Percentiles rank a stretch among this genome's conserved stretches.
Conservation (phyloP, 2,888 invertebrate genomes). For the Lepidochrysops patricia region DNA sequence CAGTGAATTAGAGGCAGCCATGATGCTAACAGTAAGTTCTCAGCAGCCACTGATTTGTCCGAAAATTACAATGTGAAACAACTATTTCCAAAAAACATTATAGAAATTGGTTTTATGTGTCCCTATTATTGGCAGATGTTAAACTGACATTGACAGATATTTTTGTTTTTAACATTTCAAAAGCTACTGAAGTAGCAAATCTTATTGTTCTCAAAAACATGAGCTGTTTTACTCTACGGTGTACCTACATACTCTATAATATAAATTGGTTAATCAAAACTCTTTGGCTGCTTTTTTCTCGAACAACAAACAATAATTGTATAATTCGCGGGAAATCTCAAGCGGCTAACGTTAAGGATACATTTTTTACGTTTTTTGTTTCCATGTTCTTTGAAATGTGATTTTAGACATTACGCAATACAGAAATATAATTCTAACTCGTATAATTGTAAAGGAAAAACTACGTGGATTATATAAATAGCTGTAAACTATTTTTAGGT, state of each 20-base stretch:
- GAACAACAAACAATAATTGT: not conserved
- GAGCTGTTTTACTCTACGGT: no score
- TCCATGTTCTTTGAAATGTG: constrained; percentile 7
- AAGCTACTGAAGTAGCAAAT: no score
- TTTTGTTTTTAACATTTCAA: no score
- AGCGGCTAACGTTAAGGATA: not conserved
- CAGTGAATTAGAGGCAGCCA: not conserved
- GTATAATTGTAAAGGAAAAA: constrained; percentile 3
- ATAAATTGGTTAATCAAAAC: not conserved
- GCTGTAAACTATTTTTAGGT: no score
- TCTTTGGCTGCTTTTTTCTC: not conserved
- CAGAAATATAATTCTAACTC: not conserved
- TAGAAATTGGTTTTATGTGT: no score
- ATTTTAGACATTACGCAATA: constrained; percentile 8
- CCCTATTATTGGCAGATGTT: not conserved
- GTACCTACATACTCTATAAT: not conserved
- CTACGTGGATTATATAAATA: no score
- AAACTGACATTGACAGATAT: no score
- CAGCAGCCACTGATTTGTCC: no score
- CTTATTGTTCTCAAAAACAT: no score
- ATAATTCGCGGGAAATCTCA: not conserved
- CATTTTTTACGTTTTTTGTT: constrained; percentile 9
- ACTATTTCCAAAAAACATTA: no score
- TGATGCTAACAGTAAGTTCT: no score
- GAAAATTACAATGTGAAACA: no score